Evolutionary conservation across 2,888 invertebrate species (phyloP).

Genomic region (Encarsia formosa): DNA sequence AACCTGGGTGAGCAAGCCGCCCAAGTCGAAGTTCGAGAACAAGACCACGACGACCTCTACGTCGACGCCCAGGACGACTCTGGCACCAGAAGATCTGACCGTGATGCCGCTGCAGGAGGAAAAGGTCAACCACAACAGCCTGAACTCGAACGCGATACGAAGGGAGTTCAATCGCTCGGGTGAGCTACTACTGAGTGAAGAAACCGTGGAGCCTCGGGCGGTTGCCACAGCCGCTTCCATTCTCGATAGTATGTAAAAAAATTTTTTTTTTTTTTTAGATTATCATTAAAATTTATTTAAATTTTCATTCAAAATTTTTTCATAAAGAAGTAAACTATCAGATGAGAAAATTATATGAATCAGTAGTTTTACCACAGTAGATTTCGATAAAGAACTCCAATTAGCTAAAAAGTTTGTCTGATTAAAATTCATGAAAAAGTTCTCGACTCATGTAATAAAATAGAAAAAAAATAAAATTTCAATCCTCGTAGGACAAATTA

Average conservation of each 20-base stretch:
- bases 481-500: too few species aligned
- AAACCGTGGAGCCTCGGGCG: conserved; percentile 35
- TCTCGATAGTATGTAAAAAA: conserved; percentile 34
- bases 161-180: conserved; percentile 16
- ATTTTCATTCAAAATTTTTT: too few species aligned
- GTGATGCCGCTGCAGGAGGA: conserved; percentile 40
- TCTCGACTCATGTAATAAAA: too few species aligned
- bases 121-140: neutral
- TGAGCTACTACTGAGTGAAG: conserved; percentile 16
- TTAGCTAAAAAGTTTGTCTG: too few species aligned
- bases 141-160: conserved; percentile 19
- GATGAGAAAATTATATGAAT: too few species aligned
- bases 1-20: conserved; percentile 38
- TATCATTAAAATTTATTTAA: too few species aligned
- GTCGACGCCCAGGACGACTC: neutral
- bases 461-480: too few species aligned
- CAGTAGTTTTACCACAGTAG: too few species aligned
- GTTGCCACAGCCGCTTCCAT: conserved; percentile 41
- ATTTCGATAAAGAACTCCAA: too few species aligned
- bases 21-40: conserved; percentile 33
- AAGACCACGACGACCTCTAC: conserved; percentile 5
- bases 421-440: too few species aligned
- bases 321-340: too few species aligned
- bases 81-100: conserved; percentile 29
- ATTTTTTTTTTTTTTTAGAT: neutral